These are phyloP conservation scores for Rotaria magnacalcarata DNA, from an alignment of 2,888 invertebrate species.

Conservation along the genomic window DNA sequence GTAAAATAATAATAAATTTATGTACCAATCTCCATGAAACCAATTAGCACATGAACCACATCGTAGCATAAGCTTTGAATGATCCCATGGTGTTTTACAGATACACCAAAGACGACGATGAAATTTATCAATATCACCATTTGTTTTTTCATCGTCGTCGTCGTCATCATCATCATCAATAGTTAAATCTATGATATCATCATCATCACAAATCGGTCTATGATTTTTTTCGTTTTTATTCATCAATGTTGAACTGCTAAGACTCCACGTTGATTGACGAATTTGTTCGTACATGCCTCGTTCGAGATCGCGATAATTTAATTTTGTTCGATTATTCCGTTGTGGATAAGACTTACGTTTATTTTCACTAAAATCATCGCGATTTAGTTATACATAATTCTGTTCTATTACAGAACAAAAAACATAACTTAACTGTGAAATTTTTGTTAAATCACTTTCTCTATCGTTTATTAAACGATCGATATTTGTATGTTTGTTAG, in stretches of 20 bases:
- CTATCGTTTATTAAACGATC: background rate
- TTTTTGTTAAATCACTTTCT: background rate
- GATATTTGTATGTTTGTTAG: background rate
- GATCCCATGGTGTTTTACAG: background rate
- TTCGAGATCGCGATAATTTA: background rate
- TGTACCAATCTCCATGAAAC: conserved; percentile 11
- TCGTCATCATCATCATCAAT: background rate
- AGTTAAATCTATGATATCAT: background rate
- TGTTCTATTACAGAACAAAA: background rate
- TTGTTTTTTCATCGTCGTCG: background rate
- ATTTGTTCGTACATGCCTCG: conserved; percentile 13
- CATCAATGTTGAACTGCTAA: background rate
- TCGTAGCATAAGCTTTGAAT: background rate
- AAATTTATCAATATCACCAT: background rate
- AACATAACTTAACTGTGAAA: background rate
- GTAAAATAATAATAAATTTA: background rate
- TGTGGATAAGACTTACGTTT: background rate
- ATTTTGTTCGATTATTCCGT: conserved; percentile 3
- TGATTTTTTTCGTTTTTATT: background rate
- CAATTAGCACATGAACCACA: conserved; percentile 13
- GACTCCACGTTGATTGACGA: background rate
- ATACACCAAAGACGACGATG: background rate
- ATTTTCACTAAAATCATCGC: background rate
- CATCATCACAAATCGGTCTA: too few species aligned
- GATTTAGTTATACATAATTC: background rate